Conservation (phyloP, 2,113 vertebrate genomes). For the Notarius quadriscutis region DNA sequence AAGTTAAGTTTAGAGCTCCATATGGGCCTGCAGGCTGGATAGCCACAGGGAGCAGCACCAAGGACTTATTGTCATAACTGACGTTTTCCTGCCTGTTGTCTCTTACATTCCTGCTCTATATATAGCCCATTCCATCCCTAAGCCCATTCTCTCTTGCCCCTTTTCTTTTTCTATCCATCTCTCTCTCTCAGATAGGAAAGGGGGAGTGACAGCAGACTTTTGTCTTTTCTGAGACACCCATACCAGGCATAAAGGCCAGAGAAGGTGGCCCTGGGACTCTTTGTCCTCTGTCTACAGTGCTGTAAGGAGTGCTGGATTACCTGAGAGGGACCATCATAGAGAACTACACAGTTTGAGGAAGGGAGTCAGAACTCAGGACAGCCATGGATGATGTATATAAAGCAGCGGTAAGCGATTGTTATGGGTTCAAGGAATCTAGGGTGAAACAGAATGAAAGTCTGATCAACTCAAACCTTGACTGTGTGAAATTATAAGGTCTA, state of each 20-base stretch:
- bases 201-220: conserved; percentile 61
- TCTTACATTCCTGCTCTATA: conserved; percentile 52
- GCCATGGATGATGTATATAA: conserved; percentile 81
- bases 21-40: conserved; percentile 29
- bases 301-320: conserved; percentile 38
- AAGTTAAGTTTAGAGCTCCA: conserved; percentile 53
- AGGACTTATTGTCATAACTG: conserved; percentile 58
- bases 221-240: conserved; percentile 62
- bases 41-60: conserved; percentile 42
- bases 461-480: not conserved
- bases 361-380: conserved; percentile 52
- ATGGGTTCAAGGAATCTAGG: not conserved
- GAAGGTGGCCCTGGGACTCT: conserved; percentile 56
- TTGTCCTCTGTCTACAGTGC: conserved; percentile 57
- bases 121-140: conserved; percentile 47
- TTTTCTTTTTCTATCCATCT: conserved; percentile 61
- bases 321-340: conserved; percentile 34
- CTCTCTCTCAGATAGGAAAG: conserved; percentile 55
- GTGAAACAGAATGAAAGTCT: not conserved
- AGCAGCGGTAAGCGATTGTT: conserved; percentile 73
- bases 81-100: conserved; percentile 48
- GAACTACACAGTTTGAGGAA: conserved; percentile 47
- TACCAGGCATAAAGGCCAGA: conserved; percentile 61
- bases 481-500: not conserved
- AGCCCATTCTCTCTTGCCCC: conserved; percentile 49